These are phyloP conservation scores for Sepiola atlantica DNA, from an alignment of 2,888 invertebrate species.

Conservation along the genomic window DNA sequence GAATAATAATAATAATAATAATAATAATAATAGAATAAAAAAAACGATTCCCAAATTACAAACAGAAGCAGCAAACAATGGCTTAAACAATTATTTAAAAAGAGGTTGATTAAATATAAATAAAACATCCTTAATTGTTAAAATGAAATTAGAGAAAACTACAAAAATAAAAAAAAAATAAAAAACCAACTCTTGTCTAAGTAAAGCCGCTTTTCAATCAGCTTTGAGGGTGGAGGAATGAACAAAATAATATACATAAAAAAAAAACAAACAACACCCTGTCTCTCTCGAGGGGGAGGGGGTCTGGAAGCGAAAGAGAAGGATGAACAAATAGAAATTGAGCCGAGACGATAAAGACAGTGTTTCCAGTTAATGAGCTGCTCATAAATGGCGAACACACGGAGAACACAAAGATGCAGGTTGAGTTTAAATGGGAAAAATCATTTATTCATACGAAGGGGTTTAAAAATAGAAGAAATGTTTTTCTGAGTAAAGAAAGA, in stretches of 20 bases:
- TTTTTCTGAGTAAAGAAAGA: background rate
- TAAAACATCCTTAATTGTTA: constrained; percentile 20
- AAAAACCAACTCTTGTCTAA: background rate
- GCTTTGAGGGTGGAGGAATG: background rate
- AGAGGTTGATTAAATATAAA: constrained; percentile 14
- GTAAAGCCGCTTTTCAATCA: constrained; percentile 4
- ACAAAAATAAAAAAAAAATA: background rate
- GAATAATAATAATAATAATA: background rate
- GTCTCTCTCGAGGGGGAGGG: too few relatives aligned
- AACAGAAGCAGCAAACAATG: background rate
- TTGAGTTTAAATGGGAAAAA: constrained; percentile 22
- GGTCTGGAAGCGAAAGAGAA: background rate
- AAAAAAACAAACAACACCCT: background rate
- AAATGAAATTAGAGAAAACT: constrained; percentile 8
- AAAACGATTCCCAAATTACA: background rate
- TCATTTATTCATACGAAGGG: background rate
- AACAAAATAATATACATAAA: background rate
- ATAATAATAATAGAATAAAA: background rate
- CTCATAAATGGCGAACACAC: background rate
- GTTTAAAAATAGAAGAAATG: constrained; percentile 16
- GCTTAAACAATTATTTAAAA: background rate
- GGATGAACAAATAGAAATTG: constrained; percentile 12
- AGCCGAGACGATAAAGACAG: background rate
- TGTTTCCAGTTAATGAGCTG: background rate
- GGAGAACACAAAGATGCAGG: background rate